Evolutionary conservation across 2,888 invertebrate genomes (phyloP).

Genomic region (Chloromyia formosa): DNA sequence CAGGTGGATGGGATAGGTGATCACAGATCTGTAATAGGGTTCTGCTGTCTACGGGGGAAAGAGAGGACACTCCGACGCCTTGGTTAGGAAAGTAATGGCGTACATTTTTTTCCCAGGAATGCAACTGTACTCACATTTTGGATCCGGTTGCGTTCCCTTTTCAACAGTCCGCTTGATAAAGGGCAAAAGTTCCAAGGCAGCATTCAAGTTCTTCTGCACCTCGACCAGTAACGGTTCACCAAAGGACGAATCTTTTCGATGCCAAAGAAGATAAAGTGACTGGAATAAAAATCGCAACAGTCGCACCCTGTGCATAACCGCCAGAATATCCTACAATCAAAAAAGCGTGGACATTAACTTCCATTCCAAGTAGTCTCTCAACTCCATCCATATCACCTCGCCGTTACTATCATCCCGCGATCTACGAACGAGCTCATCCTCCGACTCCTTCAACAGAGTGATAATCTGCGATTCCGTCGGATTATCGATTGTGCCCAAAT

Average conservation of each 20-base stretch:
- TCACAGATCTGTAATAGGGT: too few relatives aligned
- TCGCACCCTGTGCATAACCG: conserved; percentile 81
- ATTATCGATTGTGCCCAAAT: conserved; percentile 78
- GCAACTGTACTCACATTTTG: conserved; percentile 56
- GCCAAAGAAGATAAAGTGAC: conserved; percentile 67
- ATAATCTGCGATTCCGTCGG: conserved; percentile 81
- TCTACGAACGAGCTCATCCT: conserved; percentile 85
- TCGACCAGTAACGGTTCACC: conserved; percentile 71
- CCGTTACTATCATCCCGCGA: conserved; percentile 66
- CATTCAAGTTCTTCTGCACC: conserved; percentile 81
- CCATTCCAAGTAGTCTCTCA: neutral
- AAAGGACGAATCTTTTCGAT: conserved; percentile 65
- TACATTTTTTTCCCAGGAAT: too few relatives aligned
- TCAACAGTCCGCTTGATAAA: conserved; percentile 79
- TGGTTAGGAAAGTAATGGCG: too few relatives aligned
- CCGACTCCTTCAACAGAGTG: conserved; percentile 79
- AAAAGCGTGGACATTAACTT: conserved; percentile 23
- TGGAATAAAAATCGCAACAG: conserved; percentile 89
- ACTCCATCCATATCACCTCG: conserved; percentile 60
- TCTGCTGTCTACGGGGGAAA: too few relatives aligned
- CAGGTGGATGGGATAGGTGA: too few relatives aligned
- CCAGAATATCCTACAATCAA: conserved; percentile 68
- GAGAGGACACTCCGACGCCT: too few relatives aligned
- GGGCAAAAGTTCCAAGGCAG: conserved; percentile 84
- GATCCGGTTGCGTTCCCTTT: conserved; percentile 75